Base-by-base conservation (phyloP, 1,140 invertebrate species). In the Procambarus clarkii region DNA sequence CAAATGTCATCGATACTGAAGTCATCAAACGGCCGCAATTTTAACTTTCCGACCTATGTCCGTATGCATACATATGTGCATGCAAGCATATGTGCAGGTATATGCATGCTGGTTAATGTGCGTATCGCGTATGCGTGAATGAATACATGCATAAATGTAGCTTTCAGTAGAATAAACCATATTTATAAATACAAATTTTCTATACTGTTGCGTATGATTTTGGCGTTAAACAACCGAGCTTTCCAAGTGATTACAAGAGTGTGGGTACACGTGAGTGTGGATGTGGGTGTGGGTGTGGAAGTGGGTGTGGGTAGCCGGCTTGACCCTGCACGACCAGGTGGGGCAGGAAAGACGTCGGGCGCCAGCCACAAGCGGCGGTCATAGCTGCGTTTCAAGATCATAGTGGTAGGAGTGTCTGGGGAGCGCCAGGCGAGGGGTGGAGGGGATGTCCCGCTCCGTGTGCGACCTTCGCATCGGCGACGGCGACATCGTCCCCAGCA, bases 391-490 rank as follows among this genome's bases (percentile, higher is more conserved):
- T 84, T 93, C 92, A 4, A 93, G 48, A 34, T 91, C 90, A 50
- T 90, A 92, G 91, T 93, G 92, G 45, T 91, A 93, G 3, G 92
- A 93, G 46, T 87, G 87, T 45, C 92, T 82, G 5, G 92, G 92
- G 9, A 93, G 86, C 15, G 88, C 71, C 81, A 92, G 90, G n/a
- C 80, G 90, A 4, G 90, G 86, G 45, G 81, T 89, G 44, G 84
- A 92, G 48, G 88, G 84, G 88, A 93, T 93, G 87, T 94, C 93
- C 71, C 93, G 89, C 78, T 94, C 94, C 0, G 94, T 94, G n/a
- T 92, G 91, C 2, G 94, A 94, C 21, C 94, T 79, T 58, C 93
- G 21, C 13, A 93, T 54, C 4, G 86, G 77, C 2, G 86, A 86
- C 24, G 92, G 80, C n/a, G 86, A 89, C 90, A 88, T 88, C 18